phyloP scores from a whole-genome alignment of 2,888 invertebrate species.

The Crossocerus cetratus region DNA sequence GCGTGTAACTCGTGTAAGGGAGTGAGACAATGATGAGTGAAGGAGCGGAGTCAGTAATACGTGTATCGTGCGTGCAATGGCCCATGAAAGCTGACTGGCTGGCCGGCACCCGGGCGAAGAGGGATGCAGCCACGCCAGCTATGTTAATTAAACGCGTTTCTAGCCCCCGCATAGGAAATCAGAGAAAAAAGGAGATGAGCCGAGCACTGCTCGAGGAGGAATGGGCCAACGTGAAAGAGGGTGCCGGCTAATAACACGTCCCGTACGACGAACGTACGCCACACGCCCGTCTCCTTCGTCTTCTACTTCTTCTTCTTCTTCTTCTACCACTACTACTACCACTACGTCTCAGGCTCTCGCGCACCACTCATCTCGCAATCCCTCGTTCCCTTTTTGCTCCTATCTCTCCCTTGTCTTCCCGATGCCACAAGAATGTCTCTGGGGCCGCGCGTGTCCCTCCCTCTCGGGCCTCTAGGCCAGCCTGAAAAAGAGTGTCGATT shows the following conservation, averaged over 20 bases:
- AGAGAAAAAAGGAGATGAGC: constrained; percentile 56
- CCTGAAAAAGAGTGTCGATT: not conserved
- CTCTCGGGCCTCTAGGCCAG: not conserved
- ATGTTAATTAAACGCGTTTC: constrained; percentile 76
- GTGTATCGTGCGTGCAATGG: constrained; percentile 65
- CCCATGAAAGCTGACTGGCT: constrained; percentile 68
- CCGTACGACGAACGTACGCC: constrained; percentile 72
- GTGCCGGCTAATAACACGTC: constrained; percentile 74
- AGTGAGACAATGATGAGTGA: constrained; percentile 3
- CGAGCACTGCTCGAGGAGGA: constrained; percentile 43
- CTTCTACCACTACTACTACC: constrained; percentile 3
- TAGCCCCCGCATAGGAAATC: constrained; percentile 67
- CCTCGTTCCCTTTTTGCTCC: constrained; percentile 17
- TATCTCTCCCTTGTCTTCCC: constrained; percentile 21
- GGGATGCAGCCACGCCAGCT: constrained; percentile 72
- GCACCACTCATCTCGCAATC: not conserved
- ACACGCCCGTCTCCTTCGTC: constrained; percentile 66
- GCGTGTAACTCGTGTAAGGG: not conserved
- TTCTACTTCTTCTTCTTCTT: constrained; percentile 43
- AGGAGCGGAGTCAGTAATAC: constrained; percentile 47
- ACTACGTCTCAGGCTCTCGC: not conserved
- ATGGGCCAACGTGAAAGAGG: constrained; percentile 46
- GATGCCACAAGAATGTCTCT: constrained; percentile 21
- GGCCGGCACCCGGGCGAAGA: constrained; percentile 60
- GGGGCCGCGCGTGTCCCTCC: constrained; percentile 12